Percentiles rank a stretch among this genome's conserved stretches.
phyloP scores from a whole-genome alignment of 2,888 invertebrate species.

The Catocala fraxini region DNA sequence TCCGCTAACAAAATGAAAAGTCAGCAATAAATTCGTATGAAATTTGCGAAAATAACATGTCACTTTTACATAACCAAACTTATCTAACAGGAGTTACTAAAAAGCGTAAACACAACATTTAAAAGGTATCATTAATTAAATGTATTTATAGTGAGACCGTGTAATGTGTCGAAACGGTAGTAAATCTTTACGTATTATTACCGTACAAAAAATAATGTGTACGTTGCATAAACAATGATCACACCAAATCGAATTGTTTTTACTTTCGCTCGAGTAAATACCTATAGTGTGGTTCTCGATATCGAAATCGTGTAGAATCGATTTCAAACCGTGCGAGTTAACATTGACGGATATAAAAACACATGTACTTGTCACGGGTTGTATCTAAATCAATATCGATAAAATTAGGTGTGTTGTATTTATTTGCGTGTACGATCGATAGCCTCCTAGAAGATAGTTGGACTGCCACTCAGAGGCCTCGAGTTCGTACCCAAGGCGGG shows the following conservation, averaged over 20 bases:
- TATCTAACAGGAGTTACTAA: no score
- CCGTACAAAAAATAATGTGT: conserved; percentile 23
- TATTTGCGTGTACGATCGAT: no score
- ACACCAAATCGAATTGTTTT: conserved; percentile 11
- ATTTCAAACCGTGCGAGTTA: neutral
- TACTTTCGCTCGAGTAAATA: conserved; percentile 9
- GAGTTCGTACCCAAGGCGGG: no score
- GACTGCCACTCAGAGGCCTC: no score
- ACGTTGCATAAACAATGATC: conserved; percentile 9
- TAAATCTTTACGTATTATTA: conserved; percentile 7
- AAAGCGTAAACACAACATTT: no score
- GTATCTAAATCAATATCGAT: neutral
- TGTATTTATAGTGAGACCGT: neutral
- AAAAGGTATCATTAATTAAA: neutral
- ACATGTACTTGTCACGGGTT: neutral
- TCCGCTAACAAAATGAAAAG: no score
- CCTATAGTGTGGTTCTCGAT: conserved; percentile 15
- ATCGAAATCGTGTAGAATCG: conserved; percentile 7
- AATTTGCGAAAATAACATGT: no score
- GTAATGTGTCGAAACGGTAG: conserved; percentile 8
- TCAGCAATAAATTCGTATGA: no score
- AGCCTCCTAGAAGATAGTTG: no score
- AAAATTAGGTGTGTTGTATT: neutral
- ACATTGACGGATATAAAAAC: neutral
- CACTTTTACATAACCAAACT: no score